Evolutionary conservation across 2,797 vertebrate genomes (phyloP), one percentile per base, ranked within the genome.

Genomic region (Mycteria americana): DNA sequence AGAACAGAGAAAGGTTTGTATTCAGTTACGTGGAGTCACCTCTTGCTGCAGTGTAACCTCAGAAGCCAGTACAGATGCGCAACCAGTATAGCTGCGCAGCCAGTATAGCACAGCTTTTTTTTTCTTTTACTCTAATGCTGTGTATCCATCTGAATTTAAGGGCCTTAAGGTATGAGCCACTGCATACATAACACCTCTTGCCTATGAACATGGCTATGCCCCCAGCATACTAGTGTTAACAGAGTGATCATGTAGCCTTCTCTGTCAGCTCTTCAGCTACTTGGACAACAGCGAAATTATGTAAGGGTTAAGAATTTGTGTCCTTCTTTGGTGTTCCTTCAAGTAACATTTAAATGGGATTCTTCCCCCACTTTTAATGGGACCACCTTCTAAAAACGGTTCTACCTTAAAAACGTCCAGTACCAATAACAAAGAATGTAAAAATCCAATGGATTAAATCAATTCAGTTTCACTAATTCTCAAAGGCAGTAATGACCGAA

Each of bases 31-130:
- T 70, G 50, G 28, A 73, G 30, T 50, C 28, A 64, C 19, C 39
- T 76, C 39, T 22, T 24, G 14, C 46, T 59, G 57, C 57, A 75
- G 18, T 13, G 41, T 64, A 57, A 76, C 27, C 75, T 91, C 76
- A 81, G 69, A 80, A 93, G 56, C 31, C 48, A 59, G 31, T 28
- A 68, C 0, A 74, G 68, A 80, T 6, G 27, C 0, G 0, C 5
- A 92, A 68, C 23, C 37, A 51, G 7, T 5, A 57, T 0, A 48
- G n/a, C 37, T 6, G 27, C 0, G 0, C 5, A 93, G 62, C 24
- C 39, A 54, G 8, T 5, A 60, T 0, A 51, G 35, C 35, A 77
- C 33, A 89, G 62, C 24, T 23, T 54, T 84, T 50, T 84, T 50
- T 39, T 70, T 30, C 19, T 82, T 91, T 72, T 41, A 50, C 18